Conservation (phyloP, 2,113 vertebrate genomes). For the Scopus umbretta region DNA sequence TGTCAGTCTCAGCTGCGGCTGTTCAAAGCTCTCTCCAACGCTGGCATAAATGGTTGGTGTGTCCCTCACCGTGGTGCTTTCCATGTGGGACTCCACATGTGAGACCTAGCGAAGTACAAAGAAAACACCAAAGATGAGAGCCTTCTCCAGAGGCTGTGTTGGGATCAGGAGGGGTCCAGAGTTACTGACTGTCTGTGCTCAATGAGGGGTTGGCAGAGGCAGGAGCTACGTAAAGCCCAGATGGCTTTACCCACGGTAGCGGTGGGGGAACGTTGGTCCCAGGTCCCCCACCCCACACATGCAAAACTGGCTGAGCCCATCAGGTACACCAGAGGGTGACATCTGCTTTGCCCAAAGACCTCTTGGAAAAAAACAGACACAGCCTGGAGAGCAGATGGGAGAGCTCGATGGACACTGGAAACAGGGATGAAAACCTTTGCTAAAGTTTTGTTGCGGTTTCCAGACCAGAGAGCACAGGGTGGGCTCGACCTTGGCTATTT, state of each 20-base stretch:
- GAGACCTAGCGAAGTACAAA: not conserved
- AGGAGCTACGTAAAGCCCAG: not conserved
- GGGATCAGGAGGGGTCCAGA: not conserved
- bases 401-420: not conserved
- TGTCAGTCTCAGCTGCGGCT: accelerated
- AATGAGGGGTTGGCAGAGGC: not conserved
- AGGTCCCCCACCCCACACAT: too few relatives aligned
- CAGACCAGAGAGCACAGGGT: not conserved
- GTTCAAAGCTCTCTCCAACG: not conserved
- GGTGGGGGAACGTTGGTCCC: not conserved
- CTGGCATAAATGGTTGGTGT: accelerated
- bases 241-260: accelerated
- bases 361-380: not conserved
- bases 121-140: not conserved
- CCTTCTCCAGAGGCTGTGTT: not conserved
- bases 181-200: not conserved
- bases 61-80: accelerated
- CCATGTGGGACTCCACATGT: accelerated
- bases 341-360: not conserved
- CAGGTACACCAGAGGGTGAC: too few relatives aligned
- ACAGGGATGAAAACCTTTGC: not conserved
- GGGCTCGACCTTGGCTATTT: not conserved
- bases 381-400: not conserved
- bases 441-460: not conserved
- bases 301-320: not conserved